Evolutionary conservation across 2,888 invertebrate genomes (phyloP).

Genomic region (Cosmorhoe ocellata): DNA sequence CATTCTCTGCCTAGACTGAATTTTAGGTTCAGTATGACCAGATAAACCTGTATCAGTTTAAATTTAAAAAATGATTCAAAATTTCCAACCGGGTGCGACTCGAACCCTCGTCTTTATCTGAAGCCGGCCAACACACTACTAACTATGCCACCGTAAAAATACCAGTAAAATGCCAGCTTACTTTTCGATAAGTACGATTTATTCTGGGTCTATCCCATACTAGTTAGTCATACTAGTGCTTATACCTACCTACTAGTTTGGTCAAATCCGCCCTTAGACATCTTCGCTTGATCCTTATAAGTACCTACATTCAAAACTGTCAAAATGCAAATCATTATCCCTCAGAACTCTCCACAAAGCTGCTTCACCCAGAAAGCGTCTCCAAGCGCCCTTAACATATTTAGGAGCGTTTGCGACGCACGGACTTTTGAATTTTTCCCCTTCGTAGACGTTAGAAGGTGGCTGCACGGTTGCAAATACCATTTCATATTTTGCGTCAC

Average conservation of each 20-base stretch:
- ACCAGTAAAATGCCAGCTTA: too few species aligned
- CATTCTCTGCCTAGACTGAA: slow-evolving; percentile 5
- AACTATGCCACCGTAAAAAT: too few species aligned
- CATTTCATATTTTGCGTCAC: too few species aligned
- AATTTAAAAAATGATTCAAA: not conserved
- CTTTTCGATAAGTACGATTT: too few species aligned
- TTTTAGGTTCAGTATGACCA: not conserved
- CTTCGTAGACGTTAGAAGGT: slow-evolving; percentile 32
- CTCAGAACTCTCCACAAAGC: slow-evolving; percentile 15
- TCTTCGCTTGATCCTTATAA: not conserved
- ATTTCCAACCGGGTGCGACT: not conserved
- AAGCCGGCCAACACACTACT: too few species aligned
- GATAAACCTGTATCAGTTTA: slow-evolving; percentile 13
- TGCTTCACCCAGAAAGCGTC: slow-evolving; percentile 19
- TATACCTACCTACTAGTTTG: too few species aligned
- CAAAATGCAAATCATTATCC: slow-evolving; percentile 28
- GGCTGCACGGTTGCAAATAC: slow-evolving; percentile 16
- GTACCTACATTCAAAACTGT: slow-evolving; percentile 8
- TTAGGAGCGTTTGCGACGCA: slow-evolving; percentile 55
- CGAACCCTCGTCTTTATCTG: too few species aligned
- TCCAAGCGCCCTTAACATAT: slow-evolving; percentile 49
- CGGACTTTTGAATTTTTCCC: slow-evolving; percentile 51
- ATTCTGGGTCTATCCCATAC: too few species aligned
- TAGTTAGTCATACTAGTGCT: too few species aligned
- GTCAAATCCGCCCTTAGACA: too few species aligned